A percentile compares a stretch with the other conserved stretches of the same genome.
These are phyloP conservation scores for Microtus pennsylvanicus DNA, from an alignment of 2,113 vertebrate genomes.

Conservation along the genomic window DNA sequence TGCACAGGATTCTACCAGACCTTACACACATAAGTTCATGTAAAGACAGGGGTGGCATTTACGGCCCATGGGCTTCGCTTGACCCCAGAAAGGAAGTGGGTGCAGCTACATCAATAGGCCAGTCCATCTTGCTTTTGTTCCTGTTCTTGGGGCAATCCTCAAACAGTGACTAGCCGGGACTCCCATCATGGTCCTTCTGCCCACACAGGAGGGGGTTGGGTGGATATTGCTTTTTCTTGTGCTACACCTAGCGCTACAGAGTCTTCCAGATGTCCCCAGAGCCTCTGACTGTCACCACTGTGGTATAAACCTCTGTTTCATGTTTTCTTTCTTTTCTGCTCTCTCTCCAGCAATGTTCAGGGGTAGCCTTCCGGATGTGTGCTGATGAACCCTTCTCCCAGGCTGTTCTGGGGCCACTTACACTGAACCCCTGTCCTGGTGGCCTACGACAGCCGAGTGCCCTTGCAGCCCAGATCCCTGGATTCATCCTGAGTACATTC, in stretches of 20 bases:
- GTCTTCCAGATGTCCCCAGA: neutral
- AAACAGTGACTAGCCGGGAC: neutral
- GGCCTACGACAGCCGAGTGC: neutral
- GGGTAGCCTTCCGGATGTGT: neutral
- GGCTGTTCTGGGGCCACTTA: neutral
- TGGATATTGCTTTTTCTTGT: neutral
- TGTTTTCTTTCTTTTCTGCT: neutral
- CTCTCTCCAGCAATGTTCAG: neutral
- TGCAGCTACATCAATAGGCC: fast-evolving
- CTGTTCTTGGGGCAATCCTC: neutral
- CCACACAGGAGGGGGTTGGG: neutral
- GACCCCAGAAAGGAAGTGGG: neutral
- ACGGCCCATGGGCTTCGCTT: neutral
- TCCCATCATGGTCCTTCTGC: neutral
- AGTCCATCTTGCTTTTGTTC: neutral
- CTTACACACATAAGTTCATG: no score
- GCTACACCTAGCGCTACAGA: neutral
- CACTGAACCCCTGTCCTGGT: no score
- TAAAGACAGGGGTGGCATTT: neutral
- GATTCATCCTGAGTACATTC: no score
- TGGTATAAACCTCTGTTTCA: neutral
- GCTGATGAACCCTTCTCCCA: neutral
- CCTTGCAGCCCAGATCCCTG: neutral
- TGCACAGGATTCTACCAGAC: neutral
- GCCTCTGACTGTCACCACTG: neutral